phyloP scores from a whole-genome alignment of 2,888 invertebrate species.

The Drosophila parthenogenetica region DNA sequence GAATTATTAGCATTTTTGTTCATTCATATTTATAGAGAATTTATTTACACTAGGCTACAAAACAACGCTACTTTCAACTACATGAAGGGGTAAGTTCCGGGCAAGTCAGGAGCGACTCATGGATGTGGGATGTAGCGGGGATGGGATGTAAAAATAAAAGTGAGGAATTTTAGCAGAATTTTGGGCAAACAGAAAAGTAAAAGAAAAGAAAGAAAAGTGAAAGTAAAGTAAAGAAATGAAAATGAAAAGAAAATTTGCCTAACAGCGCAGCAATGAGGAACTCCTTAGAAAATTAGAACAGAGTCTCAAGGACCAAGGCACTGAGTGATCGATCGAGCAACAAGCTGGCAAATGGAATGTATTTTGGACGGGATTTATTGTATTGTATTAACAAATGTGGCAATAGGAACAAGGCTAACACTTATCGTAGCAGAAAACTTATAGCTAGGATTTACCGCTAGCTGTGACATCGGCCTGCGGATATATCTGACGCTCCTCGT shows the following conservation, averaged over 20 bases:
- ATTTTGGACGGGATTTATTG: conserved; percentile 37
- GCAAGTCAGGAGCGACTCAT: conserved; percentile 88
- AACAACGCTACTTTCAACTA: conserved; percentile 85
- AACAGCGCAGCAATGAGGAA: conserved; percentile 59
- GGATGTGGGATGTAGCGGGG: conserved; percentile 83
- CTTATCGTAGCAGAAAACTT: conserved; percentile 65
- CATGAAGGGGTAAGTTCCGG: conserved; percentile 87
- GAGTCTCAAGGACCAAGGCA: conserved; percentile 35
- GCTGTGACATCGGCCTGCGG: conserved; percentile 82
- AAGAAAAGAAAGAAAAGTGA: conserved; percentile 34
- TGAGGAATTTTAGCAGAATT: conserved; percentile 18
- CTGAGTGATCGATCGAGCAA: conserved; percentile 30
- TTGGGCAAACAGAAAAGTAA: conserved; percentile 29
- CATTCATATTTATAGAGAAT: conserved; percentile 53
- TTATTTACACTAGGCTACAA: conserved; percentile 76
- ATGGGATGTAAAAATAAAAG: conserved; percentile 48
- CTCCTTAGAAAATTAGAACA: conserved; percentile 40
- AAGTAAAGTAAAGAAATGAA: conserved; percentile 40
- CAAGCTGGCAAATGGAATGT: conserved; percentile 44
- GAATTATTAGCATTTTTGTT: conserved; percentile 80
- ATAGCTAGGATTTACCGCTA: conserved; percentile 66
- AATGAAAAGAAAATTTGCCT: conserved; percentile 54
- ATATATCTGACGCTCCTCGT: conserved; percentile 88
- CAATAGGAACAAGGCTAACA: conserved; percentile 79
- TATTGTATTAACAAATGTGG: conserved; percentile 5